Base-by-base conservation (phyloP, 2,797 vertebrate species). In the Eremophila alpestris region DNA sequence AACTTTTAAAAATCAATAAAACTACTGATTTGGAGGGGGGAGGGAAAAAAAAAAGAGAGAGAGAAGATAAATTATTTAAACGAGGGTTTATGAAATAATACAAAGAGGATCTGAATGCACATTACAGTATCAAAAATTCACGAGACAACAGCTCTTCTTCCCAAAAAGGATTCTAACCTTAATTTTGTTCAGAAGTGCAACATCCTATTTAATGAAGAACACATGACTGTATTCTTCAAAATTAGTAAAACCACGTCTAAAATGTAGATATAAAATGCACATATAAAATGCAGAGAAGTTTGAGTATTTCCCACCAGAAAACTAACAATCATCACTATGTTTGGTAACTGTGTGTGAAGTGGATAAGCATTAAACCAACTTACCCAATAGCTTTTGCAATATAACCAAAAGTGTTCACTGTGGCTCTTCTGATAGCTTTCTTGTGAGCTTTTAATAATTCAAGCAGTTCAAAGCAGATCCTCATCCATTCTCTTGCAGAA, bases 361-460 rank as follows among this genome's bases (percentile, higher is more conserved):
- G 2, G 49, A 7, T 56, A n/a, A 90, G 15, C n/a, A 55, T 52
- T 11, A n/a, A 62, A 46, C 3, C 43, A 91, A 96, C 98, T 98
- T 95, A 99, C 99, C 99, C 99, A 56, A 99, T 99, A 78, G 99
- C 99, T 97, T 99, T 99, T 46, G 99, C 99, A 79, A 99, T 99
- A 79, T 99, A 99, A 81, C 99, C 99, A 75, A 99, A 99, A 3
- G 99, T 99, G 98, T 99, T 99, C 96, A 99, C 99, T 2, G 99
- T 99, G 52, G 99, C 99, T 99, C 99, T 98, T 91, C 99, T 98
- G 90, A 99, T 99, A 34, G 99, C 99, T 96, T 99, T 99, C 96
- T 99, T 99, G 95, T 99, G 99, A 89, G 99, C 99, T 97, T 99
- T 99, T 63, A 99, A 92, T 88, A 99, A 98, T 87, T 99, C 99